Conservation (phyloP, 2,113 vertebrate genomes). For the Gallinago jamesoni region DNA sequence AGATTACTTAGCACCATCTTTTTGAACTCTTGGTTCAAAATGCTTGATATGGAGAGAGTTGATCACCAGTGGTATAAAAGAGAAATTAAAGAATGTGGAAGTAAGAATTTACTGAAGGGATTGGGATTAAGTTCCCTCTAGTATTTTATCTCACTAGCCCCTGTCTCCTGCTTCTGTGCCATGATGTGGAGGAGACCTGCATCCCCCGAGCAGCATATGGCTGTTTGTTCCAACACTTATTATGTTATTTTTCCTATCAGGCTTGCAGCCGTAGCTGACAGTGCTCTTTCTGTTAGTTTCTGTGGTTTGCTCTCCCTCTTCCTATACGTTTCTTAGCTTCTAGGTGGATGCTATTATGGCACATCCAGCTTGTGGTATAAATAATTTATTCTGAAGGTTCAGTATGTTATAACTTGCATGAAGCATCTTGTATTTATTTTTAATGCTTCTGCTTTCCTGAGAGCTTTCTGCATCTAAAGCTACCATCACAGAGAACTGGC, state of each 20-base stretch:
- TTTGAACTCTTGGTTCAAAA: not conserved
- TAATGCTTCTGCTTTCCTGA: conserved; percentile 42
- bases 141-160: not conserved
- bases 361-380: conserved; percentile 31
- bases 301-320: not conserved
- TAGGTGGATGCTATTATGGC: conserved; percentile 38
- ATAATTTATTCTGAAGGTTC: conserved; percentile 60
- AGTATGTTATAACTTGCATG: conserved; percentile 10
- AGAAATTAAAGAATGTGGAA: not conserved
- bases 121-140: not conserved
- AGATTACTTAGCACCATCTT: not conserved
- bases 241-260: not conserved
- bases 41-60: not conserved
- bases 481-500: not conserved
- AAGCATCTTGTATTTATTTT: conserved; percentile 57
- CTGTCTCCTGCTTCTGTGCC: not conserved
- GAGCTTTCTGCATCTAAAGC: conserved; percentile 43
- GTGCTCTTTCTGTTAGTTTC: not conserved
- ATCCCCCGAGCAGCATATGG: not conserved
- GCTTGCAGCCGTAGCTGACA: not conserved
- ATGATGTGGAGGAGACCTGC: not conserved
- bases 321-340: conserved; percentile 17
- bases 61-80: not conserved
- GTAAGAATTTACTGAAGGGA: not conserved
- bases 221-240: not conserved